These are phyloP conservation scores for Nebria ingens DNA, from an alignment of 1,140 invertebrate species.

Conservation along the genomic window DNA sequence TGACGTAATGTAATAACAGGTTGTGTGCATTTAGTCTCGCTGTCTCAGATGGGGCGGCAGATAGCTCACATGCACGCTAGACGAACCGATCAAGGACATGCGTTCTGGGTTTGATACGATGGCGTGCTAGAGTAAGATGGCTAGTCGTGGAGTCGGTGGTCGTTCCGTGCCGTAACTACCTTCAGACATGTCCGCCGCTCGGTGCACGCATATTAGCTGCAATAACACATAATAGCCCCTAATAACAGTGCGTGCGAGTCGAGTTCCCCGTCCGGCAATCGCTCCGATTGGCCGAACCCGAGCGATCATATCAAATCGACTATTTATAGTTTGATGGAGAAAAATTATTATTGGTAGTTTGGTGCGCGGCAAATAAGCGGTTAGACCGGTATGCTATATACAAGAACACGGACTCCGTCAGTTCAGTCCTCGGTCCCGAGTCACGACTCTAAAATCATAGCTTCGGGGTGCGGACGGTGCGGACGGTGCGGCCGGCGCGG, in stretches of 20 bases:
- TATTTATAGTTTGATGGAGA: conserved; percentile 31
- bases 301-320: conserved; percentile 30
- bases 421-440: conserved; percentile 1
- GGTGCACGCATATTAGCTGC: conserved; percentile 30
- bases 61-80: conserved; percentile 2
- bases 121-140: background rate
- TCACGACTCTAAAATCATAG: conserved; percentile 28
- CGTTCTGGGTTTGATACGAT: conserved; percentile 14
- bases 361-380: conserved; percentile 10
- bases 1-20: conserved; percentile 26
- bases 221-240: conserved; percentile 34
- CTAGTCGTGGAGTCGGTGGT: background rate
- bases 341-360: conserved; percentile 31
- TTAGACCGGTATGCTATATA: background rate
- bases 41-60: conserved; percentile 22
- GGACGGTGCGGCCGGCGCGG: background rate
- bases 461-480: conserved; percentile 7
- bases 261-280: conserved; percentile 14
- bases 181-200: conserved; percentile 8
- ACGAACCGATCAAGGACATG: background rate
- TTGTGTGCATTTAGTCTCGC: conserved; percentile 18
- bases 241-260: conserved; percentile 29
- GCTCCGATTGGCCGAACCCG: conserved; percentile 24
- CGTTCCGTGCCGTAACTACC: background rate
- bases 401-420: background rate